Evolutionary conservation across 2,888 invertebrate genomes (phyloP).

Genomic region (Lycocerus yunnanus): DNA sequence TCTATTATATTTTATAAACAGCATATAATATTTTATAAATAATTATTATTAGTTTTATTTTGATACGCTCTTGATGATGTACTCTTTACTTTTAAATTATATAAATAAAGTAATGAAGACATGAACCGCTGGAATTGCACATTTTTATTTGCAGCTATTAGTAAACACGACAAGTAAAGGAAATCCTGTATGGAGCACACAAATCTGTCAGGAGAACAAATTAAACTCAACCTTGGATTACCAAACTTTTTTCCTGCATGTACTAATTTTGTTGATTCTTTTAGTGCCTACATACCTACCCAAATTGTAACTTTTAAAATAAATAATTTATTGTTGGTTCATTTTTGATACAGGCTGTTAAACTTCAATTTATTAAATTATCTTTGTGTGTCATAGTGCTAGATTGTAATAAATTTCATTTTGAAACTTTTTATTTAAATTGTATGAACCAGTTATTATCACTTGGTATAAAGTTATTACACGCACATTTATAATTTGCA

Average conservation of each 20-base stretch:
- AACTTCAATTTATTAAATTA: too few species aligned
- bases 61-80: too few species aligned
- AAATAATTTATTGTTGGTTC: not conserved
- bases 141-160: slow-evolving; percentile 10
- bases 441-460: too few species aligned
- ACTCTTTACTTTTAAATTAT: not conserved
- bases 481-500: too few species aligned
- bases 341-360: too few species aligned
- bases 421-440: too few species aligned
- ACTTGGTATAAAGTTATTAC: too few species aligned
- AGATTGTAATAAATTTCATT: too few species aligned
- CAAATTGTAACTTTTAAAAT: not conserved
- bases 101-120: not conserved
- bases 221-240: slow-evolving; percentile 11
- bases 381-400: too few species aligned
- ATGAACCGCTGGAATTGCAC: slow-evolving; percentile 1
- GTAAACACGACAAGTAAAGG: slow-evolving; percentile 11
- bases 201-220: slow-evolving; percentile 16
- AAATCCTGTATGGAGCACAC: slow-evolving; percentile 11
- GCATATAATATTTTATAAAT: not conserved
- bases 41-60: not conserved
- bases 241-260: not conserved
- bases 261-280: not conserved
- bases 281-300: too few species aligned
- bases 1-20: not conserved